Percentiles rank a stretch among this genome's conserved stretches.
Evolutionary conservation across 1,140 invertebrate species (phyloP).

Genomic region (Zaprionus lachaisei): DNA sequence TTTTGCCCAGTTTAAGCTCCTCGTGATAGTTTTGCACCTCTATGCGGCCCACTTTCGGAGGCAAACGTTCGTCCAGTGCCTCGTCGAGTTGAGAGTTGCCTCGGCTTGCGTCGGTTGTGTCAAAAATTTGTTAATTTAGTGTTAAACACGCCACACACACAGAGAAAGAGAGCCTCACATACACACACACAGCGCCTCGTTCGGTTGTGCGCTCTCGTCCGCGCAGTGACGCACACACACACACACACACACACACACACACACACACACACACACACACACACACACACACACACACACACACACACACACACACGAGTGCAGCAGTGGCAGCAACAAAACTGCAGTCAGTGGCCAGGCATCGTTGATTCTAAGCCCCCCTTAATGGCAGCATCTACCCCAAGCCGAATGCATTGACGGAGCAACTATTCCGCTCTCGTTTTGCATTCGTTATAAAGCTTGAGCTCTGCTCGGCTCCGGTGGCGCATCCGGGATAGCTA

Average conservation of each 20-base stretch:
- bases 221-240: neutral
- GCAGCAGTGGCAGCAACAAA: constrained; percentile 17
- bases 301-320: neutral
- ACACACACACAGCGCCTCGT: constrained; percentile 12
- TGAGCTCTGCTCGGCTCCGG: neutral
- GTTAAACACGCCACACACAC: constrained; percentile 35
- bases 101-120: constrained; percentile 20
- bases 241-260: neutral
- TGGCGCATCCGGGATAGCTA: neutral
- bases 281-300: neutral
- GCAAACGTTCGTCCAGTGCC: neutral
- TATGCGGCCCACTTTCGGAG: neutral
- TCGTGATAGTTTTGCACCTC: constrained; percentile 10
- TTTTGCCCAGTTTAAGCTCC: constrained; percentile 5
- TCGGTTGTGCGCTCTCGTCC: neutral
- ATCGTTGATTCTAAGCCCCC: neutral
- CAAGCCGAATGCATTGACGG: constrained; percentile 11
- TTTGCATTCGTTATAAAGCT: neutral
- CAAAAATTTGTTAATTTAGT: constrained; percentile 54
- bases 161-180: neutral
- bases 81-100: constrained; percentile 1
- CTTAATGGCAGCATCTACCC: neutral
- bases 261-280: neutral
- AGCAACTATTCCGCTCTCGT: neutral
- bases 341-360: neutral